phyloP scores from a whole-genome alignment of 2,797 vertebrate genomes.

The Neosilurus mollespiculum region DNA sequence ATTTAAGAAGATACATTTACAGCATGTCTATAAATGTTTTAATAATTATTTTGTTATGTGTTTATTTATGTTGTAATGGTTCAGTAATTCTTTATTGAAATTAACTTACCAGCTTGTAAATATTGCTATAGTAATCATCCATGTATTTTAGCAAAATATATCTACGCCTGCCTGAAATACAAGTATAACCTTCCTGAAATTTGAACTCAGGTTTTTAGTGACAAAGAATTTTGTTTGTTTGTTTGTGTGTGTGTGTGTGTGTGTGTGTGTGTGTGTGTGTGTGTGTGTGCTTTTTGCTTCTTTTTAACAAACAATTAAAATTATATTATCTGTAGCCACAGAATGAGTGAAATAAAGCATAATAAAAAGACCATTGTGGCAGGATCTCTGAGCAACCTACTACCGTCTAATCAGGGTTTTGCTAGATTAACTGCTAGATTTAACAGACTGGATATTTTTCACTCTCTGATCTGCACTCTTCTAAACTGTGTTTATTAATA shows the following conservation, averaged over 20 bases:
- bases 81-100: neutral
- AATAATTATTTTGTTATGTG: neutral
- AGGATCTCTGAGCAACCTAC: neutral
- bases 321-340: too few species aligned
- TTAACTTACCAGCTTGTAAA: neutral
- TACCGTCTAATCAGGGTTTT: neutral
- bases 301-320: neutral
- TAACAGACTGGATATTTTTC: neutral
- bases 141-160: neutral
- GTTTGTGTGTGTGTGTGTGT: too few species aligned
- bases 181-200: neutral
- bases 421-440: too few species aligned
- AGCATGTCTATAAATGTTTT: neutral
- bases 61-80: neutral
- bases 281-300: too few species aligned
- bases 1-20: neutral
- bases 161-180: too few species aligned
- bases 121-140: neutral
- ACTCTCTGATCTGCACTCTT: neutral
- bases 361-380: neutral
- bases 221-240: neutral
- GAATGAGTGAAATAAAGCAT: neutral
- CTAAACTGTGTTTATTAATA: neutral
- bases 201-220: neutral
- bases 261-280: too few species aligned